Conservation (phyloP, 92 coral and sea anemone genomes). For the Epizoanthus rinbou region DNA sequence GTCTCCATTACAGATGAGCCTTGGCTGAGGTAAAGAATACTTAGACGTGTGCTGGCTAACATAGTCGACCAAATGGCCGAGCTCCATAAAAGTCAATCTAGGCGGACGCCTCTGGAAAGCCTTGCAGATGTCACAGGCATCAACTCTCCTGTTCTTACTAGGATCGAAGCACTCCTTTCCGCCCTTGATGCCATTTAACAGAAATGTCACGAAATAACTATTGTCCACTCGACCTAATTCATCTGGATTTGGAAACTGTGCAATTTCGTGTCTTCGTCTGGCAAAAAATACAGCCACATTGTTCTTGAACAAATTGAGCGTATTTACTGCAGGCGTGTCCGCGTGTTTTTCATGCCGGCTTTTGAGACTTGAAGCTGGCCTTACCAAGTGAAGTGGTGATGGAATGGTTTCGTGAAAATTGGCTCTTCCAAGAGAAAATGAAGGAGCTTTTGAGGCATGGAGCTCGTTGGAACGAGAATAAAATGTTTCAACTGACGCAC, state of each 20-base stretch:
- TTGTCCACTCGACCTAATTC: neutral
- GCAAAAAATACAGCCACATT: neutral
- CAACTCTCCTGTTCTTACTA: neutral
- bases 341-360: too few relatives aligned
- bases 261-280: neutral
- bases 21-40: neutral
- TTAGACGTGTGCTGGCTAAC: neutral
- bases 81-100: neutral
- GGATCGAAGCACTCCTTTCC: conserved; percentile 8
- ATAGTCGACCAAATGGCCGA: neutral
- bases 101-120: neutral
- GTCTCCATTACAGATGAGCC: neutral
- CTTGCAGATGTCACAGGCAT: neutral
- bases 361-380: neutral
- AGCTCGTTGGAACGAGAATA: too few relatives aligned
- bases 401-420: neutral
- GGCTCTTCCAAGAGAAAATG: neutral
- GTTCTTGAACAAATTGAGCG: neutral
- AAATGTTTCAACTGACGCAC: too few relatives aligned
- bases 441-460: too few relatives aligned
- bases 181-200: conserved; percentile 13
- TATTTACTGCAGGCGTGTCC: neutral
- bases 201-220: conserved; percentile 18
- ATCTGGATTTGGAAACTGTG: neutral
- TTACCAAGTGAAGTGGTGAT: neutral